Percentiles rank a stretch among this genome's conserved stretches.
These are phyloP conservation scores for Gila orcuttii DNA, from an alignment of 2,113 vertebrate species.

Conservation along the genomic window DNA sequence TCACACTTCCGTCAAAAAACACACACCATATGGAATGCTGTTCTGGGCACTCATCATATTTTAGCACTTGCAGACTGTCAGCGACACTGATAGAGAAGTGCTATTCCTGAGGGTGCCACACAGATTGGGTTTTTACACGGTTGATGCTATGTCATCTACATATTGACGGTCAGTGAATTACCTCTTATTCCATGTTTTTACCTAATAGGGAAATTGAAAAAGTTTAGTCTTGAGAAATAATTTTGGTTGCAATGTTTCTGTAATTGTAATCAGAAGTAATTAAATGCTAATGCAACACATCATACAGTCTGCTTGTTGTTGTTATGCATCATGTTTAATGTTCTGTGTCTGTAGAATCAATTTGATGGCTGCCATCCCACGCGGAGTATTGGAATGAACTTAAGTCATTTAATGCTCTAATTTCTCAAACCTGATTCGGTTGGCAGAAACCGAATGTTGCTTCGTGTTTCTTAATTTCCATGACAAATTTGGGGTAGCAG, in stretches of 20 bases:
- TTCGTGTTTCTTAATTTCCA: conserved; percentile 44
- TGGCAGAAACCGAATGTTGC: conserved; percentile 33
- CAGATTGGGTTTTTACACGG: conserved; percentile 38
- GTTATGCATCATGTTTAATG: conserved; percentile 45
- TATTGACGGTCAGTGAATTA: background rate
- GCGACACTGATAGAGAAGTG: conserved; percentile 48
- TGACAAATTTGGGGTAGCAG: conserved; percentile 36
- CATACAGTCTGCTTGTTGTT: conserved; percentile 48
- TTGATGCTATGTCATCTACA: conserved; percentile 1
- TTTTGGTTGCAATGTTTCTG: background rate
- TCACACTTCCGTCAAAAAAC: conserved; percentile 68
- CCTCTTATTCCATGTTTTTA: background rate
- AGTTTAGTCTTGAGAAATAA: background rate
- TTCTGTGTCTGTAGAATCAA: conserved; percentile 54
- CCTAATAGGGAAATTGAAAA: background rate
- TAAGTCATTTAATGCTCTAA: conserved; percentile 48
- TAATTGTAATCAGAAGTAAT: conserved; percentile 25
- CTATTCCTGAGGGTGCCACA: conserved; percentile 26
- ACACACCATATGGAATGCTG: conserved; percentile 69
- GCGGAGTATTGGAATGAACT: conserved; percentile 45
- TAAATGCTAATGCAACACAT: conserved; percentile 42
- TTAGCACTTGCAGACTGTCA: conserved; percentile 72
- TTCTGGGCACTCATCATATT: conserved; percentile 62
- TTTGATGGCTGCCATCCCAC: conserved; percentile 42
- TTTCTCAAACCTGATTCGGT: conserved; percentile 44